Evolutionary conservation across 1,140 invertebrate genomes (phyloP).

Genomic region (Hydropsyche tenuis): DNA sequence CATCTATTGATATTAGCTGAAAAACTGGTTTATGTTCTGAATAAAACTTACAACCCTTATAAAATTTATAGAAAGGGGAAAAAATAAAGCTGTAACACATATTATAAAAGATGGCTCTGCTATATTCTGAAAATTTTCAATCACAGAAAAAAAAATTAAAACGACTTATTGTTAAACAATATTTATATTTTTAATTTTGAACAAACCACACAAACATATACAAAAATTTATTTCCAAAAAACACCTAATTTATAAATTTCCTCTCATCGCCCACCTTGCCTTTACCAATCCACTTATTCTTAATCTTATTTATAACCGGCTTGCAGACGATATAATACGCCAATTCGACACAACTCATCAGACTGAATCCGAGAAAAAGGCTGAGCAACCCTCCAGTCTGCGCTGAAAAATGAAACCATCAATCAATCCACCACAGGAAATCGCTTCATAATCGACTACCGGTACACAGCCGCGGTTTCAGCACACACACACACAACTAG

Average conservation of each 20-base stretch:
- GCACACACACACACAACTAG: no score
- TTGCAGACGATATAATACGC: conserved; percentile 63
- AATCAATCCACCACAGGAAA: neutral
- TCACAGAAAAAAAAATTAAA: no score
- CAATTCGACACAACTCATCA: conserved; percentile 66
- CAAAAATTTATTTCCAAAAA: neutral
- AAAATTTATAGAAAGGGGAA: no score
- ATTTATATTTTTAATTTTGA: neutral
- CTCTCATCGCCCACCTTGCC: no score
- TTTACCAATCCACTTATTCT: no score
- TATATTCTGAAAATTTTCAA: no score
- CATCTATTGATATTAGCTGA: neutral
- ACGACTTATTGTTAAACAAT: neutral
- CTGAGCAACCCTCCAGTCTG: conserved; percentile 66
- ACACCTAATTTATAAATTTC: no score
- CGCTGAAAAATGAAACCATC: conserved; percentile 55
- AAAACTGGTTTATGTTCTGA: neutral
- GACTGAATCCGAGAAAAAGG: conserved; percentile 67
- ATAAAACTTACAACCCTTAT: no score
- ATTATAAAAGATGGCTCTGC: no score
- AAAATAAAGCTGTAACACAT: no score
- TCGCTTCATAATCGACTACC: neutral
- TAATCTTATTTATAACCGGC: no score
- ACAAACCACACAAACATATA: neutral
- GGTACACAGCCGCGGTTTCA: no score